A percentile compares a stretch with the other conserved stretches of the same genome.
Conservation (phyloP, 2,113 vertebrate genomes). For the Axis porcinus region DNA sequence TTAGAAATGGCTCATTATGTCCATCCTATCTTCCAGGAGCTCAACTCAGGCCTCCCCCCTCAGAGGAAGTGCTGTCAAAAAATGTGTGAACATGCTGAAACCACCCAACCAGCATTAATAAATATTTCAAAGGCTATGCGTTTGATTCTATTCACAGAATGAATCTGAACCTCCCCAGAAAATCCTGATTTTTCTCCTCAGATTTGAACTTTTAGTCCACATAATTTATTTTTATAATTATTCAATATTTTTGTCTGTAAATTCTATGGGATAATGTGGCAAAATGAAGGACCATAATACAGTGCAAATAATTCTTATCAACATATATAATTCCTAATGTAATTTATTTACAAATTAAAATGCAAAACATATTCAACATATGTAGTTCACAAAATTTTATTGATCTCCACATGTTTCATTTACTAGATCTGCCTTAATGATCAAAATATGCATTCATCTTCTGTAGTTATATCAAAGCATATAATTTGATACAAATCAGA, state of each 20-base stretch:
- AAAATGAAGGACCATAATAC: neutral
- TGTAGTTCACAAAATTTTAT: neutral
- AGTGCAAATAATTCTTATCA: neutral
- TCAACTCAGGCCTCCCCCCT: neutral
- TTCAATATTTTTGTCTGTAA: neutral
- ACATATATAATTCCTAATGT: neutral
- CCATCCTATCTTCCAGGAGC: neutral
- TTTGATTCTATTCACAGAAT: neutral
- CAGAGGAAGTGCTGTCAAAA: neutral
- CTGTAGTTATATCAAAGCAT: neutral
- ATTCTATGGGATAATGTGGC: neutral
- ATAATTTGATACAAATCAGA: neutral
- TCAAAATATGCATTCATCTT: neutral
- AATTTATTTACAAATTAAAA: neutral
- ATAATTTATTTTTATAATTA: neutral
- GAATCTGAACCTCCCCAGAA: neutral
- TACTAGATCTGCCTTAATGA: neutral
- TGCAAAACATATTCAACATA: neutral
- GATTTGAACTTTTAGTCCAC: neutral
- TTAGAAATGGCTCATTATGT: neutral
- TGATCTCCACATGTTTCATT: neutral
- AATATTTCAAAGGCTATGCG: neutral
- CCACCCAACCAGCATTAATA: neutral
- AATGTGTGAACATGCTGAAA: neutral
- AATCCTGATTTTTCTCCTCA: neutral